Base-by-base conservation (phyloP, 1,140 invertebrate genomes). In the Pinna nobilis region DNA sequence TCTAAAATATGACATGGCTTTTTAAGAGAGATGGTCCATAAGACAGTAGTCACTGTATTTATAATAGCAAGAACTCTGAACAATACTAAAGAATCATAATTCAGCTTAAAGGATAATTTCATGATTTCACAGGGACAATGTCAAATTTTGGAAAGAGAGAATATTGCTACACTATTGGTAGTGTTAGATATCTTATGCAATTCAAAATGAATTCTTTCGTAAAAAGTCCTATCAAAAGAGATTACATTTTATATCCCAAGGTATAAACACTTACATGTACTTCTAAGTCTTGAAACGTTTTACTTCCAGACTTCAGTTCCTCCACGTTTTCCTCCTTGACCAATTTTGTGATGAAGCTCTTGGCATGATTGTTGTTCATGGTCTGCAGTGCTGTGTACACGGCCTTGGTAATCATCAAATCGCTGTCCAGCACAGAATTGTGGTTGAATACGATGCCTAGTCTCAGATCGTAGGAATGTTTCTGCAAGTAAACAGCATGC, bases 291-390 rank as follows among this genome's bases (percentile, higher is more conserved):
- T 70, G 61, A 4, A 88, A 53, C 3, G 80, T 82, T 67, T 86
- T 88, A 15, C 18, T 75, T 1, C 82, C 82, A n/a, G 53, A 57
- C 33, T 65, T 57, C 1, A 88, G 74, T n/a, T 74, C 81, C 23
- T 83, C 74, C 44, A 90, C 83, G 68, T 90, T 88, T 41, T 90
- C 91, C 75, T 93, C 90, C 35, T 92, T 91, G 13, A 96, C 87
- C 67, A 95, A 89, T 79, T 93, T 92, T 1, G 91, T 88, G 37
- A 95, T 91, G 80, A 93, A 93, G 65, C 91, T 91, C 18, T 93
- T 91, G 18, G 93, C 92, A 57, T 91, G 87, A 6, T 90, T 90
- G 1, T 92, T 88, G 2, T 92, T 87, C 64, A 95, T 86, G 7
- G 90, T 90, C 37, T 86, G 76, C n/a, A 91, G 73, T 25, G 91